Percentiles rank a stretch among this genome's conserved stretches.
phyloP scores from a whole-genome alignment of 2,888 invertebrate genomes.

The Lycophotia porphyrea region DNA sequence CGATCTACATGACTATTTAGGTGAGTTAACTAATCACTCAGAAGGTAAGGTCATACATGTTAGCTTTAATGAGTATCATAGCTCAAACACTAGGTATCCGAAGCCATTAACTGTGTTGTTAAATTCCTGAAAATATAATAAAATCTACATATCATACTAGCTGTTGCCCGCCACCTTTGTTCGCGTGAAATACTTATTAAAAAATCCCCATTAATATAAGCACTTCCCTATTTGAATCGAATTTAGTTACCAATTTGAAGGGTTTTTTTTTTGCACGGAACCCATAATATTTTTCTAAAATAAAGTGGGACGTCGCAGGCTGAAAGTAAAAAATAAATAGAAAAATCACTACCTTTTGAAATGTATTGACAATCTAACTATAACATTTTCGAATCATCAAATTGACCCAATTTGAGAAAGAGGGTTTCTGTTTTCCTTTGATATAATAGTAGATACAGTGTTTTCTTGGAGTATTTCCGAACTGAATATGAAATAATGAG shows the following conservation, averaged over 20 bases:
- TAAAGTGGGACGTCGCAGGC: too few species aligned
- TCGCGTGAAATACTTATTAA: too few species aligned
- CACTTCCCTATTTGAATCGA: too few species aligned
- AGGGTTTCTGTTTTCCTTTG: neutral
- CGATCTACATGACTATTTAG: neutral
- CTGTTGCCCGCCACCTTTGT: too few species aligned
- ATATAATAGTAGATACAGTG: neutral
- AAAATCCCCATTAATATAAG: too few species aligned
- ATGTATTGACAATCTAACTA: neutral
- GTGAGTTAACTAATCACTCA: slow-evolving; percentile 2
- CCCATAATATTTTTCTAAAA: too few species aligned
- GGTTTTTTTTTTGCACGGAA: too few species aligned
- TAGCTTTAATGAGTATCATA: neutral
- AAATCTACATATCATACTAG: too few species aligned
- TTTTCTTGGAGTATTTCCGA: neutral
- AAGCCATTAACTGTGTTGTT: neutral
- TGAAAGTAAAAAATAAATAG: too few species aligned
- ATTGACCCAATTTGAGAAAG: neutral
- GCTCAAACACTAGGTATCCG: neutral
- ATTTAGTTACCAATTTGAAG: too few species aligned
- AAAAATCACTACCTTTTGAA: neutral
- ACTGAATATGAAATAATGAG: neutral
- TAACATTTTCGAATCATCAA: neutral
- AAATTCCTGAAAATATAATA: too few species aligned
- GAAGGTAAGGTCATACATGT: neutral